Base-by-base conservation (phyloP, 2,888 invertebrate species). In the Coleophora flavipennella region DNA sequence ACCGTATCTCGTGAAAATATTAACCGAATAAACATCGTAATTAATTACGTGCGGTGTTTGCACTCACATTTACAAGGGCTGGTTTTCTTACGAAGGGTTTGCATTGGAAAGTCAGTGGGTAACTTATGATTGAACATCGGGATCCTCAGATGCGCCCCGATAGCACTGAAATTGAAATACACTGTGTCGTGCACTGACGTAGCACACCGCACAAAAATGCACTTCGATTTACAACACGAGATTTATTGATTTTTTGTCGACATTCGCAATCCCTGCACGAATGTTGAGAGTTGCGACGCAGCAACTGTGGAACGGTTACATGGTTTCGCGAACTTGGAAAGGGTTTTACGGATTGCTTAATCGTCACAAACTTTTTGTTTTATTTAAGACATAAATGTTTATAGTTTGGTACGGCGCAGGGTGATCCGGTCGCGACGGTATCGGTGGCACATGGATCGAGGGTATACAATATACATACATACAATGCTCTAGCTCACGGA, bases 41-140 rank as follows among this genome's bases (percentile, higher is more conserved):
- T 20, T 20, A 3, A 20, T 42, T 42, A 43, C 46, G 53, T 20
- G 20, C 20, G 20, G 20, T 20, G 20, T 20, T 20, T 29, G 29
- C 57, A 94, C 94, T 95, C 88, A 95, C 95, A 94, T 90, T 95
- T 95, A 86, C 93, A 91, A 75, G 95, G 95, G 87, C 95, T 95
- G 73, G 94, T 94, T 89, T 93, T 94, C 88, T 95, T 94, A 78
- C 95, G 89, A 81, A 95, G 88, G 68, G 95, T 95, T 91, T 95
- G 95, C 95, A 95, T 95, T 78, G 83, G 85, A 78, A 86, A 85
- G 70, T 85, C 85, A 66, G 80, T 76, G 55, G 85, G 80, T 73
- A 86, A 76, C 85, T 85, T 85, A 81, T 85, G 84, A 77, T 85
- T 85, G 72, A 86, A 85, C 85, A 85, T 85, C 78, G 66, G 74